A percentile compares a stretch with the other conserved stretches of the same genome.
Conservation (phyloP, 2,888 invertebrate genomes). For the Isotomurus palustris region DNA sequence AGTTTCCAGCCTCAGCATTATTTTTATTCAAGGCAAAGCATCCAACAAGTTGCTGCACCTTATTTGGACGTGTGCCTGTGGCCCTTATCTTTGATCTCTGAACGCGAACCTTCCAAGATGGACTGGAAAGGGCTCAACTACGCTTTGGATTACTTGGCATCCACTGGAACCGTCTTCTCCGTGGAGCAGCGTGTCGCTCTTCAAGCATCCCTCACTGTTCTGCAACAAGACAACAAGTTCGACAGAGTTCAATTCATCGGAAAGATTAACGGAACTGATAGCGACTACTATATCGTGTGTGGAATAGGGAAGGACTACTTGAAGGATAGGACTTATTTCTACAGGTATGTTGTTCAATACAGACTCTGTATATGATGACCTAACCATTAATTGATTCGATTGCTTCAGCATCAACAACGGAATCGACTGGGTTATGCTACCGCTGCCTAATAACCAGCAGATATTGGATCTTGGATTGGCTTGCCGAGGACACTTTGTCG, state of each 20-base stretch:
- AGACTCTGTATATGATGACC: not conserved
- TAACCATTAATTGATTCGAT: not conserved
- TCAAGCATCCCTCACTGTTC: slow-evolving; percentile 69
- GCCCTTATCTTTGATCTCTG: too few relatives aligned
- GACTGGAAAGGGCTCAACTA: slow-evolving; percentile 56
- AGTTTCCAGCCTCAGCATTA: too few relatives aligned
- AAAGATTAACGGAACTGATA: slow-evolving; percentile 67
- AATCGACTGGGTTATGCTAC: slow-evolving; percentile 41
- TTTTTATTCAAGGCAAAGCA: too few relatives aligned
- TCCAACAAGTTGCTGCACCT: too few relatives aligned
- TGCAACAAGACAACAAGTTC: slow-evolving; percentile 82
- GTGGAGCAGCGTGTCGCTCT: slow-evolving; percentile 64
- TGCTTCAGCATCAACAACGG: slow-evolving; percentile 34
- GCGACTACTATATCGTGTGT: slow-evolving; percentile 78
- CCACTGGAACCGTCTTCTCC: slow-evolving; percentile 65
- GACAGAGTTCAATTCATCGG: slow-evolving; percentile 80
- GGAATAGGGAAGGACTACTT: slow-evolving; percentile 72
- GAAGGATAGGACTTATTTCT: slow-evolving; percentile 68
- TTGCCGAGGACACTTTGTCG: slow-evolving; percentile 40
- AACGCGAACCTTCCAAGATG: slow-evolving; percentile 53
- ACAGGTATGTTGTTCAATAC: slow-evolving; percentile 55
- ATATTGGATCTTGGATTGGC: slow-evolving; percentile 32
- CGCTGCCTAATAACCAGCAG: slow-evolving; percentile 22
- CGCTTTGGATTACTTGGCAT: slow-evolving; percentile 56
- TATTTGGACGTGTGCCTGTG: too few relatives aligned